Conservation (phyloP, 1,140 invertebrate genomes). For the Trigoniulus corallinus region DNA sequence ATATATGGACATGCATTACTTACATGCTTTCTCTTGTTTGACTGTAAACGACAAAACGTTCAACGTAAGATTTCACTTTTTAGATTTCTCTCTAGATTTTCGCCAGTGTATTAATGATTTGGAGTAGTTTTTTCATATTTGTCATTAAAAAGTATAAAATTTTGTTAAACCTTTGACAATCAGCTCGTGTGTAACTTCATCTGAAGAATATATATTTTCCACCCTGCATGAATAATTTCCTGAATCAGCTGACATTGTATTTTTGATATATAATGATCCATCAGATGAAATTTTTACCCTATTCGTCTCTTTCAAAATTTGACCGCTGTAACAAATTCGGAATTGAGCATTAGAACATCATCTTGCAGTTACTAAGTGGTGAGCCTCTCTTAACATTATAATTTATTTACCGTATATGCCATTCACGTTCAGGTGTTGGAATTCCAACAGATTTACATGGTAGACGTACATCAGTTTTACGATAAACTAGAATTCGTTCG, state of each 20-base stretch:
- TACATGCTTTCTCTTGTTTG: no score
- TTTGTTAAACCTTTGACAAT: background rate
- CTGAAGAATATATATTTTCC: slow-evolving; percentile 20
- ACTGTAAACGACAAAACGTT: no score
- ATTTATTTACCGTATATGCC: background rate
- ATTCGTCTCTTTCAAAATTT: background rate
- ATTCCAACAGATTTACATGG: slow-evolving; percentile 40
- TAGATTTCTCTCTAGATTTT: background rate
- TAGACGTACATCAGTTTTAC: slow-evolving; percentile 36
- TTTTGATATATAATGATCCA: slow-evolving; percentile 23
- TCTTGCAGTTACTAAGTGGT: background rate
- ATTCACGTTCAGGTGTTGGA: slow-evolving; percentile 30
- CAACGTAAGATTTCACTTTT: no score
- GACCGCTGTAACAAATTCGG: background rate
- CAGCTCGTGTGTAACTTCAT: slow-evolving; percentile 5
- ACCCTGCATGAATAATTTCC: slow-evolving; percentile 30
- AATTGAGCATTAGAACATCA: no score
- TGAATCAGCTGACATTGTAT: slow-evolving; percentile 22
- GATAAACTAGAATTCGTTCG: slow-evolving; percentile 30
- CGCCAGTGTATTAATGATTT: no score
- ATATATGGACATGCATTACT: no score
- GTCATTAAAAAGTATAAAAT: no score
- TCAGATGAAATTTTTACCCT: slow-evolving; percentile 13
- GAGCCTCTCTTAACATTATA: background rate
- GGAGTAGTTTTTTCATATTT: no score